Evolutionary conservation across 2,113 vertebrate species (phyloP).

Genomic region (Brachypteracias leptosomus): DNA sequence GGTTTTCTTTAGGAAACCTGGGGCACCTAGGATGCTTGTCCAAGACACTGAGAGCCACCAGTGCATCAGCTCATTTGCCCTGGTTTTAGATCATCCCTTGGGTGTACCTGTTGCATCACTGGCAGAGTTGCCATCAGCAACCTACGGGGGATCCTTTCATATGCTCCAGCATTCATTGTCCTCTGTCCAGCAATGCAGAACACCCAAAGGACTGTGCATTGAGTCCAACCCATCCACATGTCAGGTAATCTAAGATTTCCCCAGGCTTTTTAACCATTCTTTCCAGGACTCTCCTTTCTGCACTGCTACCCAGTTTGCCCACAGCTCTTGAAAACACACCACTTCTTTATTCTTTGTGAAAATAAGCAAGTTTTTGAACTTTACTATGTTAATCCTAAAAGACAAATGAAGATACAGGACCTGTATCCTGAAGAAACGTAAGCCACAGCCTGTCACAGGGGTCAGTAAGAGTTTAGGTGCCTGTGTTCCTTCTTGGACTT

Average conservation of each 20-base stretch:
- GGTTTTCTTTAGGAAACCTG: not conserved
- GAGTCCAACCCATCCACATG: not conserved
- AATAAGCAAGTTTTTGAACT: not conserved
- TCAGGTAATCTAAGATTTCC: not conserved
- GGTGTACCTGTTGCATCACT: not conserved
- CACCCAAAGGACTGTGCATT: not conserved
- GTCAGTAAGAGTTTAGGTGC: not conserved
- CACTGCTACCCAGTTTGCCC: not conserved
- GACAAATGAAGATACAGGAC: not conserved
- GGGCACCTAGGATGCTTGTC: not conserved
- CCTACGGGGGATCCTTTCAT: not conserved
- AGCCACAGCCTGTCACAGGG: not conserved
- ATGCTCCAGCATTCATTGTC: not conserved
- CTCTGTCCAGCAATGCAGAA: not conserved
- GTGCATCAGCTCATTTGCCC: not conserved
- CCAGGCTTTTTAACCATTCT: not conserved
- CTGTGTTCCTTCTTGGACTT: not conserved
- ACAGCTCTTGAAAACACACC: not conserved
- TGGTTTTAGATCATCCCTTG: not conserved
- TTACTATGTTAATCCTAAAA: not conserved
- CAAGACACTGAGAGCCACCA: not conserved
- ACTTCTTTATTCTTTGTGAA: not conserved
- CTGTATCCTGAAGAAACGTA: not conserved
- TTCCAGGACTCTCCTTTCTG: not conserved
- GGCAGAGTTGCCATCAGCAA: not conserved